Evolutionary conservation across 2,888 invertebrate genomes (phyloP).

Genomic region (Phortica okadai): DNA sequence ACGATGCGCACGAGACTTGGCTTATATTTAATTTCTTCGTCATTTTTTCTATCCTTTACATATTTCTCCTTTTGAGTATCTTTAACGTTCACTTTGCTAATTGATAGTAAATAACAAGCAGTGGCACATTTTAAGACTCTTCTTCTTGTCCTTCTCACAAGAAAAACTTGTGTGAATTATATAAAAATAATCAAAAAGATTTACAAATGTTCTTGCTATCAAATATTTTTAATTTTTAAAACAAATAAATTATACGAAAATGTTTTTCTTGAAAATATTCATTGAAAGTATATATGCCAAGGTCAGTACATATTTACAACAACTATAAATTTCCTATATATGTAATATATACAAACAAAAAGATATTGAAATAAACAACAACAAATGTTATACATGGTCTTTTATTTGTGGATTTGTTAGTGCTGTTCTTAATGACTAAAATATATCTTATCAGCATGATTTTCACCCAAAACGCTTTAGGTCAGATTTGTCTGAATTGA

Average conservation of each 20-base stretch:
- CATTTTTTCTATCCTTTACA: neutral
- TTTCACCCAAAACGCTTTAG: too few relatives aligned
- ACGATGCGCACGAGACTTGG: neutral
- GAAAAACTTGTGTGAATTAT: too few relatives aligned
- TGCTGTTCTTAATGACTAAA: too few relatives aligned
- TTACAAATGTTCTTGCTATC: too few relatives aligned
- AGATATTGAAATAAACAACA: neutral
- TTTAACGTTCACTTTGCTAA: conserved; percentile 2
- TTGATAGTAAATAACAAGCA: neutral
- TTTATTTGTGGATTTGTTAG: neutral
- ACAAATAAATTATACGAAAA: neutral
- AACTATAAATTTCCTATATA: conserved; percentile 3
- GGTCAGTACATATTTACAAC: neutral
- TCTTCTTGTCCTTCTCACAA: too few relatives aligned
- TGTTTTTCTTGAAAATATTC: neutral
- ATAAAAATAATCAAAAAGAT: too few relatives aligned
- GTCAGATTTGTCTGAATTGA: too few relatives aligned
- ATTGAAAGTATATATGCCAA: conserved; percentile 4
- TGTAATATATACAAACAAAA: neutral
- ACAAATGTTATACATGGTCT: neutral
- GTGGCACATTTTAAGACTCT: too few relatives aligned
- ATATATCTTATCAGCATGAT: too few relatives aligned
- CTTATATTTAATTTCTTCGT: neutral
- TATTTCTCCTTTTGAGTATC: neutral
- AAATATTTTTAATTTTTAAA: neutral